Base-by-base conservation (phyloP, 2,888 invertebrate genomes). In the Agrotis ipsilon region DNA sequence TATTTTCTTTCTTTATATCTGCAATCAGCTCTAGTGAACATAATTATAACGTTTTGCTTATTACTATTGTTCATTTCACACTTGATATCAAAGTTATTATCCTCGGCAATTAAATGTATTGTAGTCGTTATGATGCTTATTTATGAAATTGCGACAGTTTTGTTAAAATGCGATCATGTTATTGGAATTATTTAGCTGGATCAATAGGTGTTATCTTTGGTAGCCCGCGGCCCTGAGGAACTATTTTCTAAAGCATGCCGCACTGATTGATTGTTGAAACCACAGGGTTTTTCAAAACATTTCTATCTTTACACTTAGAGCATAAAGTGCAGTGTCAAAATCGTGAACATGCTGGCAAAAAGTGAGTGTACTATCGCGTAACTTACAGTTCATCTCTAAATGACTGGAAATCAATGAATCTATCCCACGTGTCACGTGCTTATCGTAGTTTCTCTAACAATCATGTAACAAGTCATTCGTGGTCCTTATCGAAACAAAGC, bases 11-110 rank as follows among this genome's bases (percentile, higher is more conserved):
- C 13, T 14, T 49, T 60, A n/a, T 24, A 60, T n/a, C 32, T 45
- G 11, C 2, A 32, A 14, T n/a, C 7, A 49, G n/a, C n/a, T 18
- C 18, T 18, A 61, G 27, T 52, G 14, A 49, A 58, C 24, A 51
- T n/a, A n/a, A n/a, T n/a, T n/a, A 69, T 27, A 39, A 14, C 27
- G 58, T 43, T 78, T 66, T 62, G 46, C 61, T 1, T 19, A 32
- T 60, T 55, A n/a, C 78, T n/a, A 78, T 78, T 78, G 74, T 78
- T 78, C 57, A 78, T 78, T 78, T 80, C 60, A 71, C 39, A 61
- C 57, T 75, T 51, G 16, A 24, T 80, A 68, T 58, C 54, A n/a
- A 39, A 67, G 21, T 49, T n/a, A 66, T 74, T 65, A 73, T 11
- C 19, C 39, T n/a, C 24, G 19, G 48, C 55, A 66, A 73, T 68